These are phyloP conservation scores for Microchirus variegatus DNA, from an alignment of 2,797 vertebrate genomes.

Conservation along the genomic window DNA sequence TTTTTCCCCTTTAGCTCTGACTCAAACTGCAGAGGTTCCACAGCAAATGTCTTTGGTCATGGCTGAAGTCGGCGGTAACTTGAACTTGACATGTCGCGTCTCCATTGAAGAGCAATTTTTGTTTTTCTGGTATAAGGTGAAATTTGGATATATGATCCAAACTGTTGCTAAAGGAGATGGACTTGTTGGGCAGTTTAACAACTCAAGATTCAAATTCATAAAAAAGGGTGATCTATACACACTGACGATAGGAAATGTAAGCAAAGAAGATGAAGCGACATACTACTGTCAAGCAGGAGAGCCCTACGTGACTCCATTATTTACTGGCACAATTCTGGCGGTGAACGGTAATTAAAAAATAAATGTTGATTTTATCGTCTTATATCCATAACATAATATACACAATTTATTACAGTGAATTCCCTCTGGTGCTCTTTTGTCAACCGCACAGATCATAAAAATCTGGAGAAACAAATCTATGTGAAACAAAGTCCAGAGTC, in stretches of 20 bases:
- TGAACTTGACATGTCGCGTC: conserved; percentile 1
- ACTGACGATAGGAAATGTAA: conserved; percentile 33
- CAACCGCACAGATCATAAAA: conserved; percentile 8
- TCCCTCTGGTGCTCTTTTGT: too few relatives aligned
- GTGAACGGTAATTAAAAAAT: conserved; percentile 42
- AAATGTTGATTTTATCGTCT: too few relatives aligned
- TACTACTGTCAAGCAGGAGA: conserved; percentile 37
- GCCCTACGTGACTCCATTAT: neutral
- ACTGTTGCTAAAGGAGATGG: accelerated
- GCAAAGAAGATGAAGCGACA: conserved; percentile 41
- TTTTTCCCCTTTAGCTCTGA: neutral
- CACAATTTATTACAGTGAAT: too few relatives aligned
- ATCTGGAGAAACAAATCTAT: neutral
- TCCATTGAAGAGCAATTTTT: accelerated
- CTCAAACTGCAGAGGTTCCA: conserved; percentile 7
- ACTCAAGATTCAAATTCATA: neutral
- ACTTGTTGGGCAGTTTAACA: neutral
- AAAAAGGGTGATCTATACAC: accelerated
- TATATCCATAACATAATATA: too few relatives aligned
- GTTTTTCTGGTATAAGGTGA: too few relatives aligned
- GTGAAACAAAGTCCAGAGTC: conserved; percentile 21
- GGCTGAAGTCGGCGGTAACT: conserved; percentile 4
- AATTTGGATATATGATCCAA: conserved; percentile 13
- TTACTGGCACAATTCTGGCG: neutral
- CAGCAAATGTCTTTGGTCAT: neutral